Base-by-base conservation (phyloP, 2,888 invertebrate genomes). In the Lasius platythorax region DNA sequence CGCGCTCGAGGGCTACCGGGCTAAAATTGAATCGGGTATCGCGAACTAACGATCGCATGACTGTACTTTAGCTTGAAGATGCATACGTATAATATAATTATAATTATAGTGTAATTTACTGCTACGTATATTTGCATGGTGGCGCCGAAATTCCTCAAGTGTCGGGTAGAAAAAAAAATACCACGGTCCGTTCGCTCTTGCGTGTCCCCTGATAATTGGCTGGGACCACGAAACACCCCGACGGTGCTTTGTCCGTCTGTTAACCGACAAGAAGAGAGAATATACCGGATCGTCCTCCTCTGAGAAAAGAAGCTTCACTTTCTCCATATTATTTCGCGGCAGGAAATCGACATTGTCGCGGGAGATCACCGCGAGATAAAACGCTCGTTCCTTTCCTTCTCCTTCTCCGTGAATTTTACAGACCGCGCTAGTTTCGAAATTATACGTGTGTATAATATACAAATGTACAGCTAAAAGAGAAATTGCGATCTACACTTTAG, bases 201-300 rank as follows among this genome's bases (percentile, higher is more conserved):
- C 82, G 67, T 56, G 72, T 40, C 33, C 53, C 73, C 8, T 46
- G 61, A 79, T 86, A 87, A 87, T 87, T 85, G 76, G 33, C 63
- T 72, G 73, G 23, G 37, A 64, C 82, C 70, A 67, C 43, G 68
- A 86, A 84, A 82, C 46, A 56, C 64, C 40, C 37, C 37, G 78
- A 56, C 37, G 5, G 46, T 37, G 70, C 50, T 88, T 88, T 84
- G 86, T 82, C 74, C 73, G 40, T 9, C 8, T 53, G 50, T 67
- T 68, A 67, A 46, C 82, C 53, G 64, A 56, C 56, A 18, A 30
- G 30, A 33, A 53, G 40, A 46, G 56, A 76, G 23, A 63, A 68
- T 61, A 53, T 40, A 43, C 66, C 30, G 43, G 40, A 12, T 40
- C 79, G 72, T 56, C 68, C 70, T 23, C 58, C 43, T 30, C n/a